Base-by-base conservation (phyloP, 1,140 invertebrate genomes). In the Drosophila tristis region DNA sequence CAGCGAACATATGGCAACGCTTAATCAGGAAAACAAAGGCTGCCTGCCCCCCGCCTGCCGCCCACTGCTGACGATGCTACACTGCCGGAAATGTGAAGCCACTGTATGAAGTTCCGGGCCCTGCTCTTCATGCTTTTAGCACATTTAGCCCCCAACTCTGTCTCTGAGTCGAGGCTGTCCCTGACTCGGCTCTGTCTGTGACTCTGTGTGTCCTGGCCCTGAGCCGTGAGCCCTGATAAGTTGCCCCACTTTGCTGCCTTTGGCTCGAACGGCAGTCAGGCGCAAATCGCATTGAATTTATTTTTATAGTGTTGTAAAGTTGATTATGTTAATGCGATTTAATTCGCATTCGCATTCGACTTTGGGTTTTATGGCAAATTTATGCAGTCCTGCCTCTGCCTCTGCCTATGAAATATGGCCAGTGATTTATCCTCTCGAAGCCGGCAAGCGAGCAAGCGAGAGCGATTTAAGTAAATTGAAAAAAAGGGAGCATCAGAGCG, bases 391-490 rank as follows among this genome's bases (percentile, higher is more conserved):
- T 13, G 26, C 26, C 6, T 7, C 20, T 6, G 0, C 6, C 11
- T 39, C 59, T 56, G 59, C 60, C 71, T 80, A 80, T 80, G 64
- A 80, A 71, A 72, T 80, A 80, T 72, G 56, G 68, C 62, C 50
- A 58, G 67, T 73, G 74, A 87, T 86, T 87, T 72, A 81, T 80
- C 65, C 67, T 31, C 13, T 57, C 11, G 15, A 61, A 50, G 45
- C 29, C 0, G 2, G 29, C 29, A 1, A 20, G 29, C 7, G 5
- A 6, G 6, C 31, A 8, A 35, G 56, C 58, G 44, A 59, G 65
- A 39, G 56, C 62, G 78, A 81, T 81, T 87, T 75, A 82, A 86
- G 67, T 75, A 78, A 87, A 87, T 86, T 87, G 78, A 67, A 76
- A 76, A 68, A 31, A 39, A 39, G 1, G 45, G 31, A 39, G 31